A percentile compares a stretch with the other conserved stretches of the same genome.
These are phyloP conservation scores for Erethizon dorsatum DNA, from an alignment of 2,797 vertebrate species.

Conservation along the genomic window DNA sequence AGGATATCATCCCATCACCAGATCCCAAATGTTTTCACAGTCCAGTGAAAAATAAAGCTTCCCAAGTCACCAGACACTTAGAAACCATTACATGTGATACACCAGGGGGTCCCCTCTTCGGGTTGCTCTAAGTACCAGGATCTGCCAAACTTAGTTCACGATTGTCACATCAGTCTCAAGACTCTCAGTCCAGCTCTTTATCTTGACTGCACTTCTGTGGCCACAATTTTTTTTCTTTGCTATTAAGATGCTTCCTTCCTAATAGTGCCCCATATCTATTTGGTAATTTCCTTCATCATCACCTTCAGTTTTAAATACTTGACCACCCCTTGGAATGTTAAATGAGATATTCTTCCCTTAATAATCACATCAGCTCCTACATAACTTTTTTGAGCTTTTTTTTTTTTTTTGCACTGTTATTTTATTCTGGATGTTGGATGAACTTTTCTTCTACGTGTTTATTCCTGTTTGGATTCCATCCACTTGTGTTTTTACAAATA, in stretches of 20 bases:
- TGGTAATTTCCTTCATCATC: neutral
- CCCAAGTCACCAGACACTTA: neutral
- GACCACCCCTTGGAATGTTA: neutral
- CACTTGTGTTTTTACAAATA: constrained; percentile 12
- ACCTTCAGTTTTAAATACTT: neutral
- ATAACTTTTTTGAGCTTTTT: neutral
- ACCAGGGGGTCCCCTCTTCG: neutral
- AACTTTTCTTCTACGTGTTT: neutral
- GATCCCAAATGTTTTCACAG: neutral
- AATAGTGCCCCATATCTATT: neutral
- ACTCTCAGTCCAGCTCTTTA: neutral
- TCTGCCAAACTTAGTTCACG: neutral
- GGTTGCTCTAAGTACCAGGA: neutral
- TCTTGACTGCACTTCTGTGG: neutral
- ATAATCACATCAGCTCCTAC: neutral
- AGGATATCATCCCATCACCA: neutral
- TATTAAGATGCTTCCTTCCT: neutral
- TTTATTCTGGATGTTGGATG: neutral
- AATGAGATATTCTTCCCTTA: neutral
- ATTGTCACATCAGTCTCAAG: neutral
- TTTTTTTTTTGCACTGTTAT: neutral
- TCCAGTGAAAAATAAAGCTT: neutral
- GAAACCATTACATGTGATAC: neutral
- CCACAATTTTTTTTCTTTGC: neutral
- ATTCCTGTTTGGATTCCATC: neutral